Conservation (phyloP, 1,140 invertebrate genomes). For the Apis mellifera region Amel_HAv3.1 CM009934.2:3513001-3513500, state of each 20-base stretch:
- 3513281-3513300: not conserved
- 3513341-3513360: slow-evolving; percentile 1
- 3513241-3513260: not conserved
- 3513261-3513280: slow-evolving; percentile 19
- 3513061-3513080: too few relatives aligned
- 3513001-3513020: too few relatives aligned
- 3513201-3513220: slow-evolving; percentile 22
- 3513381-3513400: not conserved
- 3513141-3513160: slow-evolving; percentile 1
- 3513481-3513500: not conserved
- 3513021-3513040: too few relatives aligned
- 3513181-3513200: not conserved
- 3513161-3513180: not conserved
- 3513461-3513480: not conserved
- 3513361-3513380: slow-evolving; percentile 22
- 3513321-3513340: not conserved
- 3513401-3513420: not conserved
- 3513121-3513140: not conserved
- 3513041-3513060: too few relatives aligned
- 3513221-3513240: slow-evolving; percentile 22
- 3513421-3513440: not conserved
- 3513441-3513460: not conserved
- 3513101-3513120: not conserved
- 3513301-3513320: slow-evolving; percentile 12
- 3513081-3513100: not conserved